Evolutionary conservation across 2,888 invertebrate species (phyloP).

Genomic region (Drosophila recens): DNA sequence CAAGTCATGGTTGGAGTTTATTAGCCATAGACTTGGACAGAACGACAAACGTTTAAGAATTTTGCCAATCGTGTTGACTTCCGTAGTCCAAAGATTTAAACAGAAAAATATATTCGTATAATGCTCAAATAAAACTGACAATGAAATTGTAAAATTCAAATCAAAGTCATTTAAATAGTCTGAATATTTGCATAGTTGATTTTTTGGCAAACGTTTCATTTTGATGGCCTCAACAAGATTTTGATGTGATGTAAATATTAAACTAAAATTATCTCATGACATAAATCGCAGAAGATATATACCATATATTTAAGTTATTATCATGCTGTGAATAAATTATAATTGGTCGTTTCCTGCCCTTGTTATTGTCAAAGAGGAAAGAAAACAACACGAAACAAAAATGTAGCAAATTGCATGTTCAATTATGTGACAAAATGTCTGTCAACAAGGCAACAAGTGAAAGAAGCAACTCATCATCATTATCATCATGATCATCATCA

Average conservation of each 20-base stretch:
- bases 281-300: slow-evolving; percentile 28
- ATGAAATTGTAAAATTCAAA: slow-evolving; percentile 29
- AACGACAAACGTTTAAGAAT: slow-evolving; percentile 21
- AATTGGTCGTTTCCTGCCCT: slow-evolving; percentile 69
- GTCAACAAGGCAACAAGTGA: slow-evolving; percentile 70
- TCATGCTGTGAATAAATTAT: slow-evolving; percentile 66
- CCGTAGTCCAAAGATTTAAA: slow-evolving; percentile 33
- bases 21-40: slow-evolving; percentile 39
- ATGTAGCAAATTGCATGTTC: slow-evolving; percentile 59
- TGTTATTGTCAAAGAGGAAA: slow-evolving; percentile 32
- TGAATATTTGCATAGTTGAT: slow-evolving; percentile 1
- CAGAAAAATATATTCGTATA: slow-evolving; percentile 11
- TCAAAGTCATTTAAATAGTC: slow-evolving; percentile 1
- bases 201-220: slow-evolving; percentile 23
- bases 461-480: slow-evolving; percentile 48
- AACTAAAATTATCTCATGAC: slow-evolving; percentile 27
- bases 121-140: slow-evolving; percentile 14
- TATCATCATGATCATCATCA: slow-evolving; percentile 34
- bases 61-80: slow-evolving; percentile 29
- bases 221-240: slow-evolving; percentile 2
- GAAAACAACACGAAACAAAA: slow-evolving; percentile 17
- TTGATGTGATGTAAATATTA: slow-evolving; percentile 33
- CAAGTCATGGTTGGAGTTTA: slow-evolving; percentile 52
- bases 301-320: slow-evolving; percentile 50
- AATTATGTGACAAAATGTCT: slow-evolving; percentile 82